Evolutionary conservation across 2,113 vertebrate species (phyloP).

Genomic region (Taurulus bubalis): DNA sequence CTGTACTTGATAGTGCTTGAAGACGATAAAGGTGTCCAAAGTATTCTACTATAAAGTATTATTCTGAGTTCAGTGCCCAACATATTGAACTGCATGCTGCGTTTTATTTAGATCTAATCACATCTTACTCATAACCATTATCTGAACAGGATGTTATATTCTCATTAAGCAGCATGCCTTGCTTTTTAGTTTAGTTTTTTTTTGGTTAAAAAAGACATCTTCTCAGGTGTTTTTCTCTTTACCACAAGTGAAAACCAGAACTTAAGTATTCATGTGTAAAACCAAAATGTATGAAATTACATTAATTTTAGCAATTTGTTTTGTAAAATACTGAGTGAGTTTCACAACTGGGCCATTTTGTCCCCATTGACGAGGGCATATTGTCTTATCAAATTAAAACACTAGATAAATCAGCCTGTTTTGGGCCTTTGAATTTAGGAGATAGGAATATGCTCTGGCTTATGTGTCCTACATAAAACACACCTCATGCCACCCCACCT

Average conservation of each 20-base stretch:
- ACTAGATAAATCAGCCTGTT: slow-evolving; percentile 15
- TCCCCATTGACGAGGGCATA: slow-evolving; percentile 10
- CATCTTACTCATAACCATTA: slow-evolving; percentile 46
- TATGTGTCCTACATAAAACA: slow-evolving; percentile 23
- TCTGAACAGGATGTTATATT: slow-evolving; percentile 41
- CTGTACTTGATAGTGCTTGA: slow-evolving; percentile 72
- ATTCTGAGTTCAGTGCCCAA: slow-evolving; percentile 60
- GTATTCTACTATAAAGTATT: slow-evolving; percentile 67
- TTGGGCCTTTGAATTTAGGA: slow-evolving; percentile 46
- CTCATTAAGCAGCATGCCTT: slow-evolving; percentile 50
- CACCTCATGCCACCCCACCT: slow-evolving; percentile 18
- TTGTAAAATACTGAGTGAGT: slow-evolving; percentile 13
- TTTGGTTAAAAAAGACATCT: slow-evolving; percentile 41
- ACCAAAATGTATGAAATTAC: slow-evolving; percentile 16
- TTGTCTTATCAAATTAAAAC: slow-evolving; percentile 42
- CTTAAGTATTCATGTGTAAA: slow-evolving; percentile 26
- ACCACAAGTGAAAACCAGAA: slow-evolving; percentile 32
- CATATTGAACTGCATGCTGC: slow-evolving; percentile 69
- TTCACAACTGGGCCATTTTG: slow-evolving; percentile 28
- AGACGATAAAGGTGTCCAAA: slow-evolving; percentile 54
- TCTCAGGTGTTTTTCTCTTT: slow-evolving; percentile 68
- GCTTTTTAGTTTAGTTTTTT: slow-evolving; percentile 15
- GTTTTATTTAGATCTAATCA: slow-evolving; percentile 54
- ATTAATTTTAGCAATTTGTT: slow-evolving; percentile 31
- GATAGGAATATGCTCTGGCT: slow-evolving; percentile 29